Evolutionary conservation across 2,113 vertebrate genomes (phyloP).

Genomic region (Erpornis zantholeuca): DNA sequence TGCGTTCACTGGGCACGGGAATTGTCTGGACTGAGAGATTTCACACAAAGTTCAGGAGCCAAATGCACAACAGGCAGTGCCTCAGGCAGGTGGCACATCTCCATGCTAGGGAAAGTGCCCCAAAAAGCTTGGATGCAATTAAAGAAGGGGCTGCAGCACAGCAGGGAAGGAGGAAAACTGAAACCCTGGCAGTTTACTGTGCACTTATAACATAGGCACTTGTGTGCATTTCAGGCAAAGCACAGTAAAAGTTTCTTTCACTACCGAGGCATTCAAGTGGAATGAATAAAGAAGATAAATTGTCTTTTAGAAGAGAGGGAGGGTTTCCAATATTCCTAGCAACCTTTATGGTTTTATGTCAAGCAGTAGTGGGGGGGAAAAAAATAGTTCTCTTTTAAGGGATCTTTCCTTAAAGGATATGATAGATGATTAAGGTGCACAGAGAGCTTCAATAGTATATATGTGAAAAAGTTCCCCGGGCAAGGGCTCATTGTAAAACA

Average conservation of each 20-base stretch:
- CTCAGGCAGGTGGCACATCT: background rate
- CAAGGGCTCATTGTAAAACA: constrained; percentile 54
- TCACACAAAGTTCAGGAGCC: background rate
- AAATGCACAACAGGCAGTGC: background rate
- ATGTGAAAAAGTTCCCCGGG: background rate
- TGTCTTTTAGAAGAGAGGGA: background rate
- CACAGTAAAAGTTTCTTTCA: background rate
- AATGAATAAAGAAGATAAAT: constrained; percentile 1
- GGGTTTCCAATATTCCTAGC: background rate
- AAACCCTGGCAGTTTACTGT: background rate
- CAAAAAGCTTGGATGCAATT: background rate
- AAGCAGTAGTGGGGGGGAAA: background rate
- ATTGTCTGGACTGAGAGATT: background rate
- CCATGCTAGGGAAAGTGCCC: background rate
- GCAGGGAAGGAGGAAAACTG: background rate
- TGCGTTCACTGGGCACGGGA: background rate
- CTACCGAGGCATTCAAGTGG: background rate
- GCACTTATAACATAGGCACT: background rate
- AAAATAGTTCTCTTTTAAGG: background rate
- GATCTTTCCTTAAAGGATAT: constrained; percentile 25
- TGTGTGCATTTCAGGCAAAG: background rate
- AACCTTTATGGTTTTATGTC: constrained; percentile 1
- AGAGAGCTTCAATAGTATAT: constrained; percentile 14
- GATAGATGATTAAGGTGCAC: constrained; percentile 36
- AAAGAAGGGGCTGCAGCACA: background rate